phyloP scores from a whole-genome alignment of 2,888 invertebrate genomes.

The Neelides folsomi region DNA sequence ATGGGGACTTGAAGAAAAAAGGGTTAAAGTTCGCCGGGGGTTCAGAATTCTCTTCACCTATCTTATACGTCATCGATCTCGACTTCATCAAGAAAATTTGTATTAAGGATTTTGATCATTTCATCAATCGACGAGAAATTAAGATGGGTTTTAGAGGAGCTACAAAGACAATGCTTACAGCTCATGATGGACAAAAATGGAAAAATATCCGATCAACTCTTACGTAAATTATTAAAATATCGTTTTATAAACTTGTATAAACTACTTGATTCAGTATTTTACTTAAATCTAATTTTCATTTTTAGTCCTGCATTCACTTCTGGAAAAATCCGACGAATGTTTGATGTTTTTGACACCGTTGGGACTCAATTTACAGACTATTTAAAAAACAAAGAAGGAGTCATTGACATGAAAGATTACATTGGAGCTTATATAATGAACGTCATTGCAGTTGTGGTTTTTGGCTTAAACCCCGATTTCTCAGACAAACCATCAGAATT shows the following conservation, averaged over 20 bases:
- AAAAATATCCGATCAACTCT: not conserved
- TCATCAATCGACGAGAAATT: constrained; percentile 1
- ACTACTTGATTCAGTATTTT: too few species aligned
- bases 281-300: too few species aligned
- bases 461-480: too few species aligned
- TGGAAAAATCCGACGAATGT: not conserved
- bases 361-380: not conserved
- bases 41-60: not conserved
- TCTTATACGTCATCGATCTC: not conserved
- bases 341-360: not conserved
- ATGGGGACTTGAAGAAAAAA: not conserved
- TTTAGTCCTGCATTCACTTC: not conserved
- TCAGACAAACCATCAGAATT: too few species aligned
- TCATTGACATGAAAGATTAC: too few species aligned
- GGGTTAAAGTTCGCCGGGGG: not conserved
- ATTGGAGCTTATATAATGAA: too few species aligned
- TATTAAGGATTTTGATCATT: constrained; percentile 3
- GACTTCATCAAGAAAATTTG: constrained; percentile 2
- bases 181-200: not conserved
- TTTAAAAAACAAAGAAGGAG: not conserved
- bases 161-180: not conserved
- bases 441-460: too few species aligned
- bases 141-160: not conserved
- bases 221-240: too few species aligned
- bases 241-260: too few species aligned